These are phyloP conservation scores for Hystrix brachyura DNA, from an alignment of 2,113 vertebrate genomes.

Conservation along the genomic window DNA sequence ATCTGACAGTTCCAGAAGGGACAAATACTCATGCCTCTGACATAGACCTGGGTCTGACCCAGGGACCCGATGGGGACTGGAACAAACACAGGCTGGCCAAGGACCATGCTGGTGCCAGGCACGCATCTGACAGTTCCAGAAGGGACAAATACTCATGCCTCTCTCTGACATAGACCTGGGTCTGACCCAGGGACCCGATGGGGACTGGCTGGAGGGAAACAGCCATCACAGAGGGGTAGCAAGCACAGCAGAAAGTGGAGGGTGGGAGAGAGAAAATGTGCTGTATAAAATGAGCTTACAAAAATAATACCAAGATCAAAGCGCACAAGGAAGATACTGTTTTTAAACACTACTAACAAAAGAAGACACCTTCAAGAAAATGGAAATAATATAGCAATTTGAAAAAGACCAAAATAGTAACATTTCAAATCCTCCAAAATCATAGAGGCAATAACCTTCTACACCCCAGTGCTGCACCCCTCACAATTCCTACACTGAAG, in stretches of 20 bases:
- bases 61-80: no score
- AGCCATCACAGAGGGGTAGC: not conserved
- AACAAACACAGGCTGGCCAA: not conserved
- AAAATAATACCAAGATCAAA: not conserved
- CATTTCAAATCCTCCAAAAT: not conserved
- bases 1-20: no score
- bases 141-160: not conserved
- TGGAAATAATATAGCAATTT: not conserved
- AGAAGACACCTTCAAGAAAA: not conserved
- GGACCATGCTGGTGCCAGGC: not conserved
- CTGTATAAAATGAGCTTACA: not conserved
- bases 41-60: not conserved
- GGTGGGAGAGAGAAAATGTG: not conserved
- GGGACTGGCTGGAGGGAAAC: not conserved
- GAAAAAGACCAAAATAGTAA: not conserved
- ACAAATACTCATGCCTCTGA: not conserved
- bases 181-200: not conserved
- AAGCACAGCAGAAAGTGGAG: not conserved
- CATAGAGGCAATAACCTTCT: not conserved
- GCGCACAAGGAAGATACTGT: not conserved
- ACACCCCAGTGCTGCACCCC: not conserved
- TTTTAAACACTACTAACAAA: not conserved
- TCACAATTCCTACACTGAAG: not conserved
- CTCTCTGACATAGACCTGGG: not conserved
- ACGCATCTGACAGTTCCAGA: no score